A percentile compares a stretch with the other conserved stretches of the same genome.
Conservation (phyloP, 1,140 invertebrate species). For the Anastatus disparis region DNA sequence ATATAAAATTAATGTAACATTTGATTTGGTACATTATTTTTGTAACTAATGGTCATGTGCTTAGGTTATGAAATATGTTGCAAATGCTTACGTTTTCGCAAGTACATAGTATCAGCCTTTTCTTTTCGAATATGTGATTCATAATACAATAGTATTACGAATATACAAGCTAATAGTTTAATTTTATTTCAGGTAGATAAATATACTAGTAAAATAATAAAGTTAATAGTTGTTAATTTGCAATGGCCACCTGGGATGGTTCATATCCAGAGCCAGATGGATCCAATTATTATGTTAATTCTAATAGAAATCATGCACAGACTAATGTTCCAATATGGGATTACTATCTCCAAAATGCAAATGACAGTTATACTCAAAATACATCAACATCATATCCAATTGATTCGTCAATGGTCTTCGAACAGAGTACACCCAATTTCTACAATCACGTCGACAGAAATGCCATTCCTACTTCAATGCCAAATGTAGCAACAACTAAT, state of each 20-base stretch:
- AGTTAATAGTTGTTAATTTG: too few species aligned
- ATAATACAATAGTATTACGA: too few species aligned
- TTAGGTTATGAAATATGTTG: conserved; percentile 32
- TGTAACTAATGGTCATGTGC: not conserved
- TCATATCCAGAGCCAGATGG: conserved; percentile 57
- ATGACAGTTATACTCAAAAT: conserved; percentile 37
- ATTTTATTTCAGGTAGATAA: too few species aligned
- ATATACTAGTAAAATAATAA: too few species aligned
- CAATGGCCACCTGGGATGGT: conserved; percentile 65
- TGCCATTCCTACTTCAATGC: conserved; percentile 12
- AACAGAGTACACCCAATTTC: conserved; percentile 28
- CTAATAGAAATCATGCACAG: conserved; percentile 43
- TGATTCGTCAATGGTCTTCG: conserved; percentile 38
- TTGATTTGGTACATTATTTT: not conserved
- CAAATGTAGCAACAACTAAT: conserved; percentile 27
- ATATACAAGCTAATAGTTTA: too few species aligned
- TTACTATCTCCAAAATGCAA: conserved; percentile 43
- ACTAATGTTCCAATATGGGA: conserved; percentile 46
- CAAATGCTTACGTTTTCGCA: too few species aligned
- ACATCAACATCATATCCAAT: conserved; percentile 37
- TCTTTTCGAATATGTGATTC: too few species aligned
- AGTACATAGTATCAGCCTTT: too few species aligned
- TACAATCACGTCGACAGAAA: conserved; percentile 36
- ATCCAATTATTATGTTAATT: conserved; percentile 51
- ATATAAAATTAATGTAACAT: not conserved